Conservation (phyloP, 1,140 invertebrate species). For the Mya arenaria region DNA sequence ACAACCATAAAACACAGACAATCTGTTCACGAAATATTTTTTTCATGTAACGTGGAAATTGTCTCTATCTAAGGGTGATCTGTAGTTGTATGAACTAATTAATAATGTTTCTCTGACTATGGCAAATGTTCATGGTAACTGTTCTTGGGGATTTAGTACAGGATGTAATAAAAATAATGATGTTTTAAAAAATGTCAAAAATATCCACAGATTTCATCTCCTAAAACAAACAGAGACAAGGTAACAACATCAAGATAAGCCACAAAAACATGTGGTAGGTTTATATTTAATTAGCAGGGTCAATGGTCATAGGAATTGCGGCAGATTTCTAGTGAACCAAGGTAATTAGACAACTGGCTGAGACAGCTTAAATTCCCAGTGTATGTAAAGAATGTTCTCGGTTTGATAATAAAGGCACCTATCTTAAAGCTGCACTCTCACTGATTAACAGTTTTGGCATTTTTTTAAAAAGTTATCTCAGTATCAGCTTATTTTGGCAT, state of each 20-base stretch:
- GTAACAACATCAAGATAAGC: conserved; percentile 2
- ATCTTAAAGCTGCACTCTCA: neutral
- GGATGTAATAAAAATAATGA: no score
- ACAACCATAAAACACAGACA: no score
- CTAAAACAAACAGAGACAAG: neutral
- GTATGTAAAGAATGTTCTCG: neutral
- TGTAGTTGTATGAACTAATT: neutral
- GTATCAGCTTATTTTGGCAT: neutral
- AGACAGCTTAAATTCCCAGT: neutral
- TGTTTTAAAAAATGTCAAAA: neutral
- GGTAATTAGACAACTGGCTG: neutral
- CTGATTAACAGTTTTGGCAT: neutral
- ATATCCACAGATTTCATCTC: neutral
- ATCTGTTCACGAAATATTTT: no score
- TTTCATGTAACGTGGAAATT: no score
- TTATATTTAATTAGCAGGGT: conserved; percentile 39
- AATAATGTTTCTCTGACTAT: neutral
- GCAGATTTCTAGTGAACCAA: conserved; percentile 13
- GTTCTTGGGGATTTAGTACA: neutral
- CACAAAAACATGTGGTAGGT: conserved; percentile 26
- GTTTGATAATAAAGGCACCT: neutral
- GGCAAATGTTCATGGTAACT: neutral
- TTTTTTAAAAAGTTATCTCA: neutral
- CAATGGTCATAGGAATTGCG: conserved; percentile 18
- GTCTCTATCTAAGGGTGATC: neutral